These are phyloP conservation scores for Myioborus miniatus DNA, from an alignment of 2,797 vertebrate species.

Conservation along the genomic window DNA sequence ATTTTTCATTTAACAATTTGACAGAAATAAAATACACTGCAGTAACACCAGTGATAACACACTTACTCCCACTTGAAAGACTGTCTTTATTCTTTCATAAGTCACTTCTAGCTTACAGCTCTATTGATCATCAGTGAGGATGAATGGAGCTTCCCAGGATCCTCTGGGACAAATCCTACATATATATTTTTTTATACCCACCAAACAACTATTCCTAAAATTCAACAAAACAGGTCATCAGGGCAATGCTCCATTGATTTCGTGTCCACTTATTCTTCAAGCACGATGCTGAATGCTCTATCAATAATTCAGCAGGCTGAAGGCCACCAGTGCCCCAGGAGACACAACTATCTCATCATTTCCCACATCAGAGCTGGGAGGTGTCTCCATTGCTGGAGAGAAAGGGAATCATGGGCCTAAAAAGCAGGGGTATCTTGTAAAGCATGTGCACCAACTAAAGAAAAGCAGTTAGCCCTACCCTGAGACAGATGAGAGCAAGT, in stretches of 20 bases:
- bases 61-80: slow-evolving; percentile 61
- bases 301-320: slow-evolving; percentile 71
- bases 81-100: slow-evolving; percentile 71
- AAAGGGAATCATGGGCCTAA: neutral
- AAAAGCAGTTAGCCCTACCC: neutral
- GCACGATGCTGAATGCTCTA: slow-evolving; percentile 63
- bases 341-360: slow-evolving; percentile 46
- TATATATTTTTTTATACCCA: slow-evolving; percentile 66
- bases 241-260: slow-evolving; percentile 74
- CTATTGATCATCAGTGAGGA: slow-evolving; percentile 69
- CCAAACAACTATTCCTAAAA: slow-evolving; percentile 73
- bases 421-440: neutral
- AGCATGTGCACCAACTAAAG: neutral
- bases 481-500: neutral
- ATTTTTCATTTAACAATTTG: slow-evolving; percentile 68
- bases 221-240: slow-evolving; percentile 70
- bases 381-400: neutral
- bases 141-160: slow-evolving; percentile 72
- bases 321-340: slow-evolving; percentile 53
- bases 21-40: slow-evolving; percentile 65
- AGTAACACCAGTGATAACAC: slow-evolving; percentile 41
- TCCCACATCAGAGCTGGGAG: slow-evolving; percentile 25
- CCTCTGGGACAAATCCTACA: slow-evolving; percentile 73
- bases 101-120: slow-evolving; percentile 62
- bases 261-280: slow-evolving; percentile 69